Percentiles rank a stretch among this genome's conserved stretches.
Conservation (phyloP, 2,888 invertebrate species). For the Stenichneumon culpator region DNA sequence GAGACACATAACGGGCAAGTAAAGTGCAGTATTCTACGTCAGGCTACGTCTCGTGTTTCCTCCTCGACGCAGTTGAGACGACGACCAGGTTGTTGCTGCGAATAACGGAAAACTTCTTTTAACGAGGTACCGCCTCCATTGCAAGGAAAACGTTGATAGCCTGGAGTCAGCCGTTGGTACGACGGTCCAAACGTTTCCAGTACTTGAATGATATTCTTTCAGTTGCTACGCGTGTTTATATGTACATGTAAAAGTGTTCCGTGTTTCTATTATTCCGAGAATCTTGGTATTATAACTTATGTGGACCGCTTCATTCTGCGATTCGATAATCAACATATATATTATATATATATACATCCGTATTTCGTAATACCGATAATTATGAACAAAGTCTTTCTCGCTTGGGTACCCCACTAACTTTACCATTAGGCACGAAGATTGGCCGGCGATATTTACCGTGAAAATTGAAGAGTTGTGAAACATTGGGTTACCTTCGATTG, state of each 20-base stretch:
- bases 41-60: conserved; percentile 56
- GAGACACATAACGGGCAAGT: conserved; percentile 74
- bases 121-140: conserved; percentile 59
- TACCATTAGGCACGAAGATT: conserved; percentile 78
- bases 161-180: neutral
- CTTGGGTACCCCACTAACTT: conserved; percentile 81
- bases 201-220: neutral
- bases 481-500: neutral
- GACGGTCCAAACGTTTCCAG: neutral
- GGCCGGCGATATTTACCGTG: conserved; percentile 24
- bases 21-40: conserved; percentile 48
- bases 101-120: conserved; percentile 66
- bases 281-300: neutral
- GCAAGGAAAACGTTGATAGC: conserved; percentile 46
- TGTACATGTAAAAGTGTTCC: neutral
- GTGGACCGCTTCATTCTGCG: neutral
- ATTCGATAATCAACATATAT: neutral
- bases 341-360: neutral
- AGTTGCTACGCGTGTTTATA: neutral
- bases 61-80: conserved; percentile 60
- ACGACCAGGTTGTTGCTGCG: conserved; percentile 32
- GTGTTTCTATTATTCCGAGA: neutral
- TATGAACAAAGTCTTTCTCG: conserved; percentile 21
- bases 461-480: neutral
- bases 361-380: neutral